Conservation (phyloP, 2,888 invertebrate genomes). For the Lymantria dispar region DNA sequence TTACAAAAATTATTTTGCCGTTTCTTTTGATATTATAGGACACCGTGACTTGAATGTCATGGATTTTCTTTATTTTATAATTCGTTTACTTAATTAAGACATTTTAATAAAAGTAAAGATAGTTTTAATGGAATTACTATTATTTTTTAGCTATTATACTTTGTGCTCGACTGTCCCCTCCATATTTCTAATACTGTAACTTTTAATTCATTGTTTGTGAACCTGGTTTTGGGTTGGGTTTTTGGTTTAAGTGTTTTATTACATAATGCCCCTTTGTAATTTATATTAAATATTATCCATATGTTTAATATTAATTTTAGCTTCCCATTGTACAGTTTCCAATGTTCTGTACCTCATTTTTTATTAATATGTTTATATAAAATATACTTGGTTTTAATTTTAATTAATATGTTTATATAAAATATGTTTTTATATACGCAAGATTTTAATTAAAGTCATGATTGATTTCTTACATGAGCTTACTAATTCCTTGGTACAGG, state of each 20-base stretch:
- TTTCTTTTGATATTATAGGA: too few relatives aligned
- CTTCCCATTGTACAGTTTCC: not conserved
- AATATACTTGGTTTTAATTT: too few relatives aligned
- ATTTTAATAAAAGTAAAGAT: too few relatives aligned
- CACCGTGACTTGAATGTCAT: too few relatives aligned
- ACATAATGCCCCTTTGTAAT: constrained; percentile 20
- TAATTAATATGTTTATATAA: too few relatives aligned
- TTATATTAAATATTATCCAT: not conserved
- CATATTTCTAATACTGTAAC: constrained; percentile 36
- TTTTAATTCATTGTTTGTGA: constrained; percentile 43
- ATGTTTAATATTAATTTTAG: not conserved
- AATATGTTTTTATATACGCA: not conserved
- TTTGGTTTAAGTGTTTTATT: constrained; percentile 59
- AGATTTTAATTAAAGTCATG: not conserved
- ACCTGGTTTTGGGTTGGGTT: constrained; percentile 72
- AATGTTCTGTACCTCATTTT: constrained; percentile 2
- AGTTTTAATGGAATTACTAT: too few relatives aligned
- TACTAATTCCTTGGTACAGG: constrained; percentile 8
- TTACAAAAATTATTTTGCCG: too few relatives aligned
- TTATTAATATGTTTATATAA: not conserved
- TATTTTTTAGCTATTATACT: constrained; percentile 4
- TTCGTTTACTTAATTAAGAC: too few relatives aligned
- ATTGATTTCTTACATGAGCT: not conserved
- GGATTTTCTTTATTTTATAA: too few relatives aligned
- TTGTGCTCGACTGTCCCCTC: constrained; percentile 50